Conservation (phyloP, 2,888 invertebrate genomes). For the Pardosa pseudoannulata region DNA sequence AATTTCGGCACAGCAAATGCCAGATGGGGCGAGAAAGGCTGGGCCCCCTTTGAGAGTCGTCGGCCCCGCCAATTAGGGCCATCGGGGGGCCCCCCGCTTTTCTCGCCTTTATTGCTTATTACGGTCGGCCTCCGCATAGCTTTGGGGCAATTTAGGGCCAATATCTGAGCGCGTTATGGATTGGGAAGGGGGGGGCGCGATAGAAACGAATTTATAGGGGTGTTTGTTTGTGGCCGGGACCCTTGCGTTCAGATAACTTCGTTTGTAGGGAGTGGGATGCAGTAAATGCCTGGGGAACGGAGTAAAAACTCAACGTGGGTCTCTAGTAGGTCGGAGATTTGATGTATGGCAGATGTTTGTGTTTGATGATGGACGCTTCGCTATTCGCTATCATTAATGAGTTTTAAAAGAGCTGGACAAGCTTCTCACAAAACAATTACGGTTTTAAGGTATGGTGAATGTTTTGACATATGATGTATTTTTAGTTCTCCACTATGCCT, state of each 20-base stretch:
- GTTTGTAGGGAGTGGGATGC: conserved; percentile 54
- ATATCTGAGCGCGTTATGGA: conserved; percentile 34
- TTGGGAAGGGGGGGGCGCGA: no score
- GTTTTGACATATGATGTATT: no score
- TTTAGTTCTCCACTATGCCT: no score
- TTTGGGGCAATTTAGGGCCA: conserved; percentile 68
- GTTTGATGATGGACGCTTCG: no score
- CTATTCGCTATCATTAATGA: no score
- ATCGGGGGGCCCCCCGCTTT: conserved; percentile 30
- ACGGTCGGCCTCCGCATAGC: conserved; percentile 45
- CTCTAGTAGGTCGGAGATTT: not conserved
- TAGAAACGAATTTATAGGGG: conserved; percentile 54
- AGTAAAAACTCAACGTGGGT: not conserved
- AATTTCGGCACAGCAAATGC: conserved; percentile 50
- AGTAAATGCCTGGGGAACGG: conserved; percentile 55
- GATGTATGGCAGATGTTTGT: no score
- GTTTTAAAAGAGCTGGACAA: no score
- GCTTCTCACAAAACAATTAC: no score
- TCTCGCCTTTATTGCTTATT: conserved; percentile 67
- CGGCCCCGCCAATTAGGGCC: conserved; percentile 61
- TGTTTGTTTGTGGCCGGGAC: conserved; percentile 49
- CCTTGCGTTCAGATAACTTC: conserved; percentile 43
- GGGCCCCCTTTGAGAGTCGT: conserved; percentile 50
- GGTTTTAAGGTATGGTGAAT: no score
- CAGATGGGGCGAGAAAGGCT: conserved; percentile 65